Evolutionary conservation across 1,140 invertebrate genomes (phyloP).

Genomic region (Drosophila mauritiana): DNA sequence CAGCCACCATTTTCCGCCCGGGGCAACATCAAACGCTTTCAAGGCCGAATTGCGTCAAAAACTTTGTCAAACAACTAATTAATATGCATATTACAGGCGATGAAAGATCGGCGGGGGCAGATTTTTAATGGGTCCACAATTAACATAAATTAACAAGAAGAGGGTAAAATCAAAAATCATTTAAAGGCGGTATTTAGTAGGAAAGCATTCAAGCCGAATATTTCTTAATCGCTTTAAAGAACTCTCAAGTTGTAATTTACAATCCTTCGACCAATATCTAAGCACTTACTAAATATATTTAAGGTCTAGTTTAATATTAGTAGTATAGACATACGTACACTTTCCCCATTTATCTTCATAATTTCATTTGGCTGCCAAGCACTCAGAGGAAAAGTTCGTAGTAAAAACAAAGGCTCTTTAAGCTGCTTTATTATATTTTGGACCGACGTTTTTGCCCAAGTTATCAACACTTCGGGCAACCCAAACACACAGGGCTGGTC

Average conservation of each 20-base stretch:
- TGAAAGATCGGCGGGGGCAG: constrained; percentile 9
- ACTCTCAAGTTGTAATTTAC: too few species aligned
- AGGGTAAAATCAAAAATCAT: background rate
- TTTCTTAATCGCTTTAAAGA: too few species aligned
- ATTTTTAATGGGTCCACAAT: constrained; percentile 44
- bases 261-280: too few species aligned
- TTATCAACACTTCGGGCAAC: constrained; percentile 32
- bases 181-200: background rate
- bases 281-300: background rate
- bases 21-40: constrained; percentile 27
- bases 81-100: constrained; percentile 52
- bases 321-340: background rate
- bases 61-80: constrained; percentile 47
- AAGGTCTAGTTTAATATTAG: too few species aligned
- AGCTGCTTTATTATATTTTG: constrained; percentile 58
- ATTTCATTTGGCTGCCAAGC: constrained; percentile 13
- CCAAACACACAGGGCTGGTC: constrained; percentile 33
- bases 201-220: background rate
- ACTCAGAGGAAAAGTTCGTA: constrained; percentile 4
- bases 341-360: background rate
- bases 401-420: constrained; percentile 54
- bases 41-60: constrained; percentile 46
- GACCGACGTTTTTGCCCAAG: constrained; percentile 30
- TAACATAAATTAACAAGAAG: constrained; percentile 50
- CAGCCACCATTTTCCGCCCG: constrained; percentile 1